Conservation (phyloP, 1,140 invertebrate species). For the Mya arenaria region DNA sequence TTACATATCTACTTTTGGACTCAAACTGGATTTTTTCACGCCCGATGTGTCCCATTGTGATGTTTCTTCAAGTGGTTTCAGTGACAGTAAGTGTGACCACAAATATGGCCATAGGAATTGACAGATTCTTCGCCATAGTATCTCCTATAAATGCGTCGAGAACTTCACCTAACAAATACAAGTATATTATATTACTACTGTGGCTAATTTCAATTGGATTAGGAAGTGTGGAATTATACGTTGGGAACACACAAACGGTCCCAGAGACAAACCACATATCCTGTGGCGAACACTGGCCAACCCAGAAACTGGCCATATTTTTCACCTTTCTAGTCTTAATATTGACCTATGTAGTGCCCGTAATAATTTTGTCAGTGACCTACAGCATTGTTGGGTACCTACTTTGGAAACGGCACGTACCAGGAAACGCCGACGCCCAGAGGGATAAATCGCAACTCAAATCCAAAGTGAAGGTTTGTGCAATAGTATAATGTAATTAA, state of each 20-base stretch:
- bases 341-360: slow-evolving; percentile 82
- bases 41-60: slow-evolving; percentile 78
- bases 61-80: slow-evolving; percentile 76
- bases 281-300: slow-evolving; percentile 75
- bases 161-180: slow-evolving; percentile 64
- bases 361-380: slow-evolving; percentile 81
- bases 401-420: slow-evolving; percentile 81
- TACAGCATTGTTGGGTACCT: slow-evolving; percentile 81
- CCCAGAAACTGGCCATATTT: slow-evolving; percentile 63
- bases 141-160: slow-evolving; percentile 74
- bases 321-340: slow-evolving; percentile 83
- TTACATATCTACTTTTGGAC: slow-evolving; percentile 72
- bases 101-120: slow-evolving; percentile 79
- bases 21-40: slow-evolving; percentile 76
- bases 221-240: slow-evolving; percentile 80
- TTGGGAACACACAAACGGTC: slow-evolving; percentile 72
- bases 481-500: too few species aligned
- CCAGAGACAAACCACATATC: slow-evolving; percentile 35
- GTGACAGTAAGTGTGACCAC: slow-evolving; percentile 79
- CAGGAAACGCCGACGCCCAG: slow-evolving; percentile 82
- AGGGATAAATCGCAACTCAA: slow-evolving; percentile 82
- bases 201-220: slow-evolving; percentile 81
- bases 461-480: slow-evolving; percentile 83
- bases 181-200: slow-evolving; percentile 79
- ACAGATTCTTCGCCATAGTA: slow-evolving; percentile 76